phyloP scores from a whole-genome alignment of 2,113 vertebrate species.

The Candoia aspera region DNA sequence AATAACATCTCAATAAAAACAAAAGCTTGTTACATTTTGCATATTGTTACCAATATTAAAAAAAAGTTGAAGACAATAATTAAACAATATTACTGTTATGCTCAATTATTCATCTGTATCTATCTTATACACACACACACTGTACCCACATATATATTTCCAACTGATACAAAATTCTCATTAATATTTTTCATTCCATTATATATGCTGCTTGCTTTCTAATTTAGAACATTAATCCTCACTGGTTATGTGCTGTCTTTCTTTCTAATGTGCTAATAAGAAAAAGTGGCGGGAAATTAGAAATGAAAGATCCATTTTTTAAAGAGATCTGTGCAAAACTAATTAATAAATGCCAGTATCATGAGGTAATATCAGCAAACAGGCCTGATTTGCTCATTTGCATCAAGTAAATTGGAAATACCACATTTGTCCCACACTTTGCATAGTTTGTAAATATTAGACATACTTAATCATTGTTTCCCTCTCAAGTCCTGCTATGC shows the following conservation, averaged over 20 bases:
- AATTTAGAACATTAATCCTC: slow-evolving; percentile 1
- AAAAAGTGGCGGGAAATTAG: slow-evolving; percentile 39
- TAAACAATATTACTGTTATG: slow-evolving; percentile 10
- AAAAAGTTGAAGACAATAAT: neutral
- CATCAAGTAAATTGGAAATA: slow-evolving; percentile 30
- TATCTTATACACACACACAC: neutral
- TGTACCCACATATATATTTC: neutral
- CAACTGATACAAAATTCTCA: neutral
- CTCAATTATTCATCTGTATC: neutral
- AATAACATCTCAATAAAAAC: slow-evolving; percentile 9
- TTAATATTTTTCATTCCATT: slow-evolving; percentile 13
- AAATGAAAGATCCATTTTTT: slow-evolving; percentile 32
- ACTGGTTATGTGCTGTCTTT: slow-evolving; percentile 8
- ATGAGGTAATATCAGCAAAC: slow-evolving; percentile 37
- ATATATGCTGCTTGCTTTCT: neutral
- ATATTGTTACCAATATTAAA: neutral
- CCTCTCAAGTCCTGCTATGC: neutral
- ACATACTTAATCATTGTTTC: neutral
- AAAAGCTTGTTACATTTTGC: neutral
- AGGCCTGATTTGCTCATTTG: slow-evolving; percentile 34
- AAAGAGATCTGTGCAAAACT: slow-evolving; percentile 29
- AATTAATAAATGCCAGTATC: slow-evolving; percentile 51
- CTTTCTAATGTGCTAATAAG: slow-evolving; percentile 25
- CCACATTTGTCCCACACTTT: slow-evolving; percentile 15
- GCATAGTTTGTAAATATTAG: slow-evolving; percentile 53